Evolutionary conservation across 2,797 vertebrate species (phyloP).

Genomic region (Silurus lanzhouensis): DNA sequence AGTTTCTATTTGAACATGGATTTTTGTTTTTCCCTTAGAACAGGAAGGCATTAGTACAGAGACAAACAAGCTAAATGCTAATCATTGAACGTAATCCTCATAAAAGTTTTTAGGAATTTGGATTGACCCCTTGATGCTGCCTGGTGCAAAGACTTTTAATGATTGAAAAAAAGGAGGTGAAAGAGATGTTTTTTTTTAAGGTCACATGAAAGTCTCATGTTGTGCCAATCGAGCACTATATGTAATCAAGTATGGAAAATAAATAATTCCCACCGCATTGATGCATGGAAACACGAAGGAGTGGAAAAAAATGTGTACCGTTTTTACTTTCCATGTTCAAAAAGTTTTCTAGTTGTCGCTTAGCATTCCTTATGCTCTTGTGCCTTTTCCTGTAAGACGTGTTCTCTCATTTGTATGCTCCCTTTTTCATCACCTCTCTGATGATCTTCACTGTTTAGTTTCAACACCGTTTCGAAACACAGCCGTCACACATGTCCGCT

Average conservation of each 20-base stretch:
- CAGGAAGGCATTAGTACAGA: not conserved
- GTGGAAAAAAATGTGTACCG: too few species aligned
- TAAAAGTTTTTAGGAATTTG: not conserved
- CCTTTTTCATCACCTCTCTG: constrained; percentile 7
- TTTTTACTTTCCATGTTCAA: too few species aligned
- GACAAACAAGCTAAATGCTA: not conserved
- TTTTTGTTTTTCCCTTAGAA: not conserved
- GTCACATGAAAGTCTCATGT: not conserved
- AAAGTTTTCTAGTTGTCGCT: too few species aligned
- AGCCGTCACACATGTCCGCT: constrained; percentile 20
- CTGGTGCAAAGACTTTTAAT: not conserved
- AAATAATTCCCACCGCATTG: not conserved
- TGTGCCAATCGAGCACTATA: not conserved
- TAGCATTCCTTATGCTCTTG: too few species aligned
- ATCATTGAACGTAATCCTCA: too few species aligned
- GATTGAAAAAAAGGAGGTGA: too few species aligned
- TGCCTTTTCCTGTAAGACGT: not conserved
- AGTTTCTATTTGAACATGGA: not conserved
- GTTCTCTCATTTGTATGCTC: not conserved
- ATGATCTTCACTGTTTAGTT: constrained; percentile 4
- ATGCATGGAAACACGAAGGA: too few species aligned
- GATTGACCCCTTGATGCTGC: not conserved
- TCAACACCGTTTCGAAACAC: constrained; percentile 22
- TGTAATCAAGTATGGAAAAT: not conserved
- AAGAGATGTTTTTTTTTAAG: not conserved